phyloP scores from a whole-genome alignment of 92 coral and sea anemone genomes.

The Epizoanthus ramosus region DNA sequence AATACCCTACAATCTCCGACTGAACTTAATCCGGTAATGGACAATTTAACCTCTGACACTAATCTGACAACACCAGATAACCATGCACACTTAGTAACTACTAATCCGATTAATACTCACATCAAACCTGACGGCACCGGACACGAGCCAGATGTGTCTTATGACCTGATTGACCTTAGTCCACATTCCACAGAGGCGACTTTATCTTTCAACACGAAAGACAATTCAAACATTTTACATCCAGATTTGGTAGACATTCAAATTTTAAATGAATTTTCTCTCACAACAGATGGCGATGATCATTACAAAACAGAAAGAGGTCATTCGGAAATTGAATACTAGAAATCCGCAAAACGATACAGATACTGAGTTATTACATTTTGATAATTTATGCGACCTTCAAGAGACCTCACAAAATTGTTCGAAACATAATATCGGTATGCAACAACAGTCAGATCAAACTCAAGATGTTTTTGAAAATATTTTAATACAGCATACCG shows the following conservation, averaged over 20 bases:
- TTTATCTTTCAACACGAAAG: neutral
- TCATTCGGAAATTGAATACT: too few species aligned
- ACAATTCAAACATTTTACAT: neutral
- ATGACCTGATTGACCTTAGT: slow-evolving; percentile 1
- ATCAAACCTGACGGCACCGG: too few species aligned
- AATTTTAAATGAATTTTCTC: neutral
- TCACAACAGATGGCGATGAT: neutral
- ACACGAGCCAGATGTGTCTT: neutral
- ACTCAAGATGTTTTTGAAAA: neutral
- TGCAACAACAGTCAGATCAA: neutral
- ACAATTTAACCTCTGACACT: neutral
- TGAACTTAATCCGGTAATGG: too few species aligned
- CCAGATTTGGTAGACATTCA: slow-evolving; percentile 1
- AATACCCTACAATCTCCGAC: too few species aligned
- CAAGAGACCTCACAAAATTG: too few species aligned
- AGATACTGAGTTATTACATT: too few species aligned
- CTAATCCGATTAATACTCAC: too few species aligned
- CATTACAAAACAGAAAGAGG: neutral
- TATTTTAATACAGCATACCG: too few species aligned
- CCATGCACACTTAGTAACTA: too few species aligned
- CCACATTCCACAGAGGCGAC: neutral
- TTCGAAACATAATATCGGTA: too few species aligned
- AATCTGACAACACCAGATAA: too few species aligned
- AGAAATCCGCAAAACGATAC: neutral
- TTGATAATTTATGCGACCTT: too few species aligned